phyloP scores from a whole-genome alignment of 2,888 invertebrate genomes.

The Cyclophora punctaria region DNA sequence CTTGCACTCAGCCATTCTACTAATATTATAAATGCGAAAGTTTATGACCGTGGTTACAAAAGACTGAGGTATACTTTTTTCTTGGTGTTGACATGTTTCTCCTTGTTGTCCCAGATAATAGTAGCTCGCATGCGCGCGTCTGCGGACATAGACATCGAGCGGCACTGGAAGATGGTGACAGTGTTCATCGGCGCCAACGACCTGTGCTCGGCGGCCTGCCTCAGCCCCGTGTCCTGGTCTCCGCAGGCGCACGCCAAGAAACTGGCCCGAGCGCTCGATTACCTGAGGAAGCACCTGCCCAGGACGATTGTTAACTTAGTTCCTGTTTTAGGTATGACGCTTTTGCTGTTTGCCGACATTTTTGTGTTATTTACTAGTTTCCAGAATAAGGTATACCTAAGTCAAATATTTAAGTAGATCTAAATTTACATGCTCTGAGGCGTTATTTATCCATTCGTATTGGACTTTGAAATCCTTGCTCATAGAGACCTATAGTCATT shows the following conservation, averaged over 20 bases:
- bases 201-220: constrained; percentile 82
- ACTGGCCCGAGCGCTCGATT: constrained; percentile 79
- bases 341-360: too few species aligned
- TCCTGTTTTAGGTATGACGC: constrained; percentile 78
- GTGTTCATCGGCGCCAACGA: constrained; percentile 85
- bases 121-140: constrained; percentile 78
- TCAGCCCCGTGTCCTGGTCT: constrained; percentile 75
- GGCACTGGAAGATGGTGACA: constrained; percentile 85
- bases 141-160: constrained; percentile 73
- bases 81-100: neutral
- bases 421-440: too few species aligned
- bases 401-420: too few species aligned
- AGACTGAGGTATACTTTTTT: too few species aligned
- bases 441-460: too few species aligned
- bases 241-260: constrained; percentile 77
- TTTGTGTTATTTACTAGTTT: too few species aligned
- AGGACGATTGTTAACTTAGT: constrained; percentile 82
- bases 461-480: too few species aligned
- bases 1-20: too few species aligned
- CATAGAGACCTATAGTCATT: too few species aligned
- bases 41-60: neutral
- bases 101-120: constrained; percentile 59
- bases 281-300: constrained; percentile 78
- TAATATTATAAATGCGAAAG: neutral
- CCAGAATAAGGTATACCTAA: too few species aligned